Percentiles rank a stretch among this genome's conserved stretches.
Conservation (phyloP, 1,140 invertebrate genomes). For the Lycorma delicatula region DNA sequence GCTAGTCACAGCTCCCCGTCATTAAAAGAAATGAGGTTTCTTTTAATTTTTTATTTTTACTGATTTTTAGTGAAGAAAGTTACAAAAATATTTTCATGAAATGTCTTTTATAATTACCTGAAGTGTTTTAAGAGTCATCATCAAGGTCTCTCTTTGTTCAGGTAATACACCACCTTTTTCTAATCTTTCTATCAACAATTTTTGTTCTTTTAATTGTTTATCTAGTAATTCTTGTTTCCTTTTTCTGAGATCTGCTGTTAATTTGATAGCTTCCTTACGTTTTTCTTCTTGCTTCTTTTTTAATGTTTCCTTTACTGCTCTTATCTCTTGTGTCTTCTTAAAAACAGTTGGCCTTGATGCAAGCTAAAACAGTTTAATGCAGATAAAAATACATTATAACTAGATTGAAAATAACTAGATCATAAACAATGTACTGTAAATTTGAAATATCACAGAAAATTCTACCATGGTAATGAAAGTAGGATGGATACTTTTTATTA, state of each 20-base stretch:
- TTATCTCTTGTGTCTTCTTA: slow-evolving; percentile 42
- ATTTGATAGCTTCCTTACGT: slow-evolving; percentile 26
- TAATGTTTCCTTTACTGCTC: slow-evolving; percentile 49
- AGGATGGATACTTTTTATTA: too few species aligned
- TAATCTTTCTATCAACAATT: slow-evolving; percentile 59
- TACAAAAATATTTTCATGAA: too few species aligned
- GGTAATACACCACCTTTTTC: slow-evolving; percentile 51
- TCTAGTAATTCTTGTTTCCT: slow-evolving; percentile 68
- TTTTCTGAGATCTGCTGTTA: slow-evolving; percentile 53
- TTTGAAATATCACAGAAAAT: too few species aligned
- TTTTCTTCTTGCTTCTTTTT: slow-evolving; percentile 55
- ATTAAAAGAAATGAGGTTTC: too few species aligned
- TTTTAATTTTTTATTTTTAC: too few species aligned
- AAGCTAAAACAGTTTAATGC: background rate
- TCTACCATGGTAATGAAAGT: too few species aligned
- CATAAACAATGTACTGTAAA: too few species aligned
- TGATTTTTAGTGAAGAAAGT: too few species aligned
- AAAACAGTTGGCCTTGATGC: background rate
- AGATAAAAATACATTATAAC: background rate
- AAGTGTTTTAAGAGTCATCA: slow-evolving; percentile 64
- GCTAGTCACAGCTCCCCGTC: too few species aligned
- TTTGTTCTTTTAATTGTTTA: slow-evolving; percentile 70
- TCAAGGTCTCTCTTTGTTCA: slow-evolving; percentile 55
- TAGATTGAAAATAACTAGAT: too few species aligned
- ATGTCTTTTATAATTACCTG: slow-evolving; percentile 38